phyloP scores from a whole-genome alignment of 1,140 invertebrate genomes.

The Plutomurus gul region DNA sequence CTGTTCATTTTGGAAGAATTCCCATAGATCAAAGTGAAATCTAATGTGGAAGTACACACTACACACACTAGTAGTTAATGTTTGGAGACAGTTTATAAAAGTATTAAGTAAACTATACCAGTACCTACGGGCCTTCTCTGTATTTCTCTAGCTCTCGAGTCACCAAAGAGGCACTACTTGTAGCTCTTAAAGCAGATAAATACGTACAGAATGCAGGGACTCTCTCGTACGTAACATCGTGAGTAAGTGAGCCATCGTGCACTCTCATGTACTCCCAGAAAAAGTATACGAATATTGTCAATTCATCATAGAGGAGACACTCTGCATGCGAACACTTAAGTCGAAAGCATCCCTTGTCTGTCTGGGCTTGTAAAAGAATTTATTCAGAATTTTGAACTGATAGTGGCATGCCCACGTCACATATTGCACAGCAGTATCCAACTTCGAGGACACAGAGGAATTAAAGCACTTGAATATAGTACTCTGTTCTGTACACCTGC shows the following conservation, averaged over 20 bases:
- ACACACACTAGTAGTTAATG: too few relatives aligned
- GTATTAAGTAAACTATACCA: too few relatives aligned
- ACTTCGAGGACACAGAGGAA: not conserved
- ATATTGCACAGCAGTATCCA: not conserved
- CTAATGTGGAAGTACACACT: not conserved
- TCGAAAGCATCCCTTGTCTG: not conserved
- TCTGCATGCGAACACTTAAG: not conserved
- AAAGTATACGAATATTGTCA: not conserved
- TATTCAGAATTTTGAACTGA: conserved; percentile 6
- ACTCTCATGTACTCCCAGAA: not conserved
- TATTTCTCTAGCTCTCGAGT: too few relatives aligned
- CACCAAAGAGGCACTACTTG: too few relatives aligned
- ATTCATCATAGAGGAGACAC: not conserved
- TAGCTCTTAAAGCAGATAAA: too few relatives aligned
- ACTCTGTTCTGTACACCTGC: not conserved
- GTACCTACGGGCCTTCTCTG: too few relatives aligned
- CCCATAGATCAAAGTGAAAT: conserved; percentile 2
- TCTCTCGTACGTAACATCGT: too few relatives aligned
- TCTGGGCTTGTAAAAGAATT: not conserved
- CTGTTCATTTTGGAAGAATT: conserved; percentile 8
- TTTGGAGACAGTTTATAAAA: not conserved
- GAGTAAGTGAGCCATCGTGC: not conserved
- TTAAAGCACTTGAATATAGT: not conserved
- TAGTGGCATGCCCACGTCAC: too few relatives aligned
- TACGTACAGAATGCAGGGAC: too few relatives aligned